These are phyloP conservation scores for Cephalopachus bancanus DNA, from an alignment of 2,797 vertebrate genomes.

Conservation along the genomic window DNA sequence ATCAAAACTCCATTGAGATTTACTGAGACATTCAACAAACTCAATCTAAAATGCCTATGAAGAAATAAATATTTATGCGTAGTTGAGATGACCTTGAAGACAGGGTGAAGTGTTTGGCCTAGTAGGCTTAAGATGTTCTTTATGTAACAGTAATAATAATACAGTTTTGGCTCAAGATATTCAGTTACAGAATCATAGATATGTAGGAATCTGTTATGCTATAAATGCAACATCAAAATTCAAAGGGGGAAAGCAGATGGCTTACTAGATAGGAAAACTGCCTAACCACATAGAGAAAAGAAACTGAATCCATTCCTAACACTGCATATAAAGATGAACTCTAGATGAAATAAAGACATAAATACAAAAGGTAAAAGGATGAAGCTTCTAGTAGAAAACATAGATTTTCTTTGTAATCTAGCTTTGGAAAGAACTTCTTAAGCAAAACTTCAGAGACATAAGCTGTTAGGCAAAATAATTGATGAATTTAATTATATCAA, in stretches of 20 bases:
- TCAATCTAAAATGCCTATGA: conserved; percentile 37
- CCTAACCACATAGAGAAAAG: conserved; percentile 16
- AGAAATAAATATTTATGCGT: conserved; percentile 5
- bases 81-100: conserved; percentile 29
- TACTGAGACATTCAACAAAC: conserved; percentile 8
- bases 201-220: conserved; percentile 24
- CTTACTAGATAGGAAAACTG: conserved; percentile 36
- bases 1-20: background rate
- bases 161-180: conserved; percentile 22
- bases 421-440: conserved; percentile 34
- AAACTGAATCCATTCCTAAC: background rate
- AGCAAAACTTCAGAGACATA: conserved; percentile 43
- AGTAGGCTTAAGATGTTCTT: background rate
- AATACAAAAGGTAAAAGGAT: background rate
- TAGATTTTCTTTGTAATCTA: conserved; percentile 34
- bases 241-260: background rate
- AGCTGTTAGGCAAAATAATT: conserved; percentile 18
- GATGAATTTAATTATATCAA: background rate
- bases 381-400: conserved; percentile 33
- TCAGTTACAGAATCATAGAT: background rate
- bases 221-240: conserved; percentile 36
- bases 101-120: background rate
- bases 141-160: background rate
- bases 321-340: background rate
- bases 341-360: background rate